Evolutionary conservation across 2,888 invertebrate genomes (phyloP), one percentile per base, ranked within the genome.

Genomic region (Ommatoiulus sabulosus): DNA sequence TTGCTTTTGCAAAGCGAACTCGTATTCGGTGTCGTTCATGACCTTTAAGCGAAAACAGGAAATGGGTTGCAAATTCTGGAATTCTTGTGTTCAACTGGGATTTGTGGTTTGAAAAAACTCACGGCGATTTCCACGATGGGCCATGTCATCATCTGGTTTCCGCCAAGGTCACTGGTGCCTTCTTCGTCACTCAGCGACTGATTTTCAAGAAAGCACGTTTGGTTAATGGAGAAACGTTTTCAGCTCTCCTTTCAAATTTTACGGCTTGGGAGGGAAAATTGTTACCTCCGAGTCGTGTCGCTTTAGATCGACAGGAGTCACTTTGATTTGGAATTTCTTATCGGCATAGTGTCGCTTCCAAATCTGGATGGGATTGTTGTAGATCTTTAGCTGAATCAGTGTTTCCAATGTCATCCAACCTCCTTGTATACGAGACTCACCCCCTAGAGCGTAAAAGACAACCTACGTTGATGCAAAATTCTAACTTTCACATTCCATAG

Each of bases 381-480:
- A 95, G 91, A 95, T 88, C 92, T 97, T 97, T 89, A 98, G 94
- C 92, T 97, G 97, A 86, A 98, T 94, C 88, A 96, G 94, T n/a
- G 96, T 95, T 92, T 97, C 97, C 90, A 94, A 94, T 72, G 96
- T 97, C 46, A 97, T 93, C 97, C 97, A 98, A 17, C 97, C 97
- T 90, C 95, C 94, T 91, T 95, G 96, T 17, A 97, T 93, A 90
- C 94, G 91, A 94, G 90, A 90, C 44, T 89, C 89, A 84, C 91
- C 94, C 91, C 94, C 94, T 89, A 8, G 5, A 12, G 8, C 46
- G n/a, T n/a, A n/a, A n/a, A n/a, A n/a, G n/a, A n/a, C n/a, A n/a
- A n/a, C n/a, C n/a, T n/a, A n/a, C n/a, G n/a, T n/a, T n/a, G n/a
- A n/a, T n/a, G n/a, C n/a, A n/a, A n/a, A n/a, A n/a, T n/a, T n/a